Base-by-base conservation (phyloP, 2,797 vertebrate genomes). In the Pipistrellus pipistrellus region DNA sequence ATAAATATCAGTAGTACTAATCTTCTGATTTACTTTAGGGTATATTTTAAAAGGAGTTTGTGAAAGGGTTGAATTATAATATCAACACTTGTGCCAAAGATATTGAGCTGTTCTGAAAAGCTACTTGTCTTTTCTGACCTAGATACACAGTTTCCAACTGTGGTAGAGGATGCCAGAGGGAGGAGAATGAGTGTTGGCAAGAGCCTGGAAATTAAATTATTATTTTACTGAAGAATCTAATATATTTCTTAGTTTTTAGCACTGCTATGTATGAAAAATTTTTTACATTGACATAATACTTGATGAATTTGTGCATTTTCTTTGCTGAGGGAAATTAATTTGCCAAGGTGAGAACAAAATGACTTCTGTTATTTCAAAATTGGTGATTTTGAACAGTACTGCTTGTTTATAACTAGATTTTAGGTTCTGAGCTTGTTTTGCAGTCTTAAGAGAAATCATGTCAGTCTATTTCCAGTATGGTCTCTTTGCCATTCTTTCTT, bases 91-190 rank as follows among this genome's bases (percentile, higher is more conserved):
- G 90, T 97, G 97, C 97, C 97, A 97, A 97, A 96, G 92, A 96
- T 97, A 97, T 91, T 97, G 96, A 97, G 97, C 97, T 97, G 95
- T 97, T 97, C 97, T 97, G 96, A 98, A 98, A 98, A 98, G 97
- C 97, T 95, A 78, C 97, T 98, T 98, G 97, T 98, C 96, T 98
- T 96, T 97, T 96, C 97, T 98, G 98, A 98, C 98, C 98, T 97
- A 98, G 97, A 98, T 98, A 98, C 96, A 97, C 92, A 97, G 96
- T 97, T 98, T 98, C 97, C 97, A 97, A 96, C 97, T 96, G 97
- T 97, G 98, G 97, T 96, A 97, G 97, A 98, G 97, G 96, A 97
- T 98, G 97, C 98, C 97, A 97, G 97, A 97, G 97, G 97, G 78
- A 89, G 48, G 41, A 85, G 96, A 41, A 90, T 78, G 53, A 93